A percentile compares a stretch with the other conserved stretches of the same genome.
Conservation (phyloP, 2,113 vertebrate species). For the Siniperca chuatsi region DNA sequence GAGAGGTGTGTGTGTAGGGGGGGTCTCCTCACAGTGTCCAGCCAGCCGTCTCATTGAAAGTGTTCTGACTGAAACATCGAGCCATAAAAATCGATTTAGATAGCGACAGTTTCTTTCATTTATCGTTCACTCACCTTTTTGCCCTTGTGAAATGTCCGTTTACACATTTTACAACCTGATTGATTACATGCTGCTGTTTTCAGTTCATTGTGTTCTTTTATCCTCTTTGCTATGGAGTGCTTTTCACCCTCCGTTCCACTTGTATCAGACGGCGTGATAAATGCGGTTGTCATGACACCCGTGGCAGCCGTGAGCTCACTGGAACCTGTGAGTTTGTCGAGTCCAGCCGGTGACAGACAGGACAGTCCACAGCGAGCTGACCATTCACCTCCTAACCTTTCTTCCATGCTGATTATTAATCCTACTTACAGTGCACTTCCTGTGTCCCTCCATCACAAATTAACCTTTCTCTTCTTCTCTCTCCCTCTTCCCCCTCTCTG, state of each 20-base stretch:
- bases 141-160: constrained; percentile 58
- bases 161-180: constrained; percentile 55
- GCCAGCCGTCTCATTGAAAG: constrained; percentile 43
- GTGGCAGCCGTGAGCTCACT: constrained; percentile 42
- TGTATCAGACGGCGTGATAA: constrained; percentile 43
- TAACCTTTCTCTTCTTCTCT: constrained; percentile 76
- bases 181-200: constrained; percentile 63
- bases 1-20: background rate
- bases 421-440: constrained; percentile 71
- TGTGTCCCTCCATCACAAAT: constrained; percentile 74
- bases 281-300: constrained; percentile 65
- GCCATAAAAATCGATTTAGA: constrained; percentile 60
- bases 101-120: constrained; percentile 57
- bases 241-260: constrained; percentile 14
- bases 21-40: constrained; percentile 29
- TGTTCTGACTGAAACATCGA: constrained; percentile 49
- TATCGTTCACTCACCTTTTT: constrained; percentile 52
- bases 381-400: constrained; percentile 74
- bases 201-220: constrained; percentile 47
- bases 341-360: constrained; percentile 34
- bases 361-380: constrained; percentile 32
- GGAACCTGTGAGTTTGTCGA: constrained; percentile 18
- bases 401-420: constrained; percentile 76
- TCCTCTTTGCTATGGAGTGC: background rate
- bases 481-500: constrained; percentile 15